Evolutionary conservation across 1,140 invertebrate genomes (phyloP).

Genomic region (Aradophagus sp.): DNA sequence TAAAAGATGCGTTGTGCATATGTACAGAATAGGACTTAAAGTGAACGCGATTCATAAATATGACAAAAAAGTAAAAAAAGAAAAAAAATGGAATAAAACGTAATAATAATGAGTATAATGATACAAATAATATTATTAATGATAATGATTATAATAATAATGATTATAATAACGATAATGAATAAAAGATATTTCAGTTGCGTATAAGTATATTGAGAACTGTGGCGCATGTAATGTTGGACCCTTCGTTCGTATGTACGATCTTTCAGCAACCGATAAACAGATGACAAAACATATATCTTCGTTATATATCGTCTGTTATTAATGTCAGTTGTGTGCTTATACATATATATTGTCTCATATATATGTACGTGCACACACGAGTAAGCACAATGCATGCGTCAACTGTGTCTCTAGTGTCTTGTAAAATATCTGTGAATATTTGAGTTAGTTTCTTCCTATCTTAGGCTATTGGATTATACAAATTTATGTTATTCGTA

Average conservation of each 20-base stretch:
- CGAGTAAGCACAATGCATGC: conserved; percentile 59
- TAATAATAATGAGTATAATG: too few relatives aligned
- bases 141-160: too few relatives aligned
- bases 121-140: too few relatives aligned
- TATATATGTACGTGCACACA: conserved; percentile 32
- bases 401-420: conserved; percentile 65
- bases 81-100: too few relatives aligned
- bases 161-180: conserved; percentile 30
- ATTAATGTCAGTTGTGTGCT: conserved; percentile 31
- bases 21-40: conserved; percentile 73
- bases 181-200: conserved; percentile 69
- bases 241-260: conserved; percentile 34
- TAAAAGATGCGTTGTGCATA: conserved; percentile 76
- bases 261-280: conserved; percentile 35
- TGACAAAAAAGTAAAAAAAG: too few relatives aligned
- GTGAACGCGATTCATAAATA: conserved; percentile 60
- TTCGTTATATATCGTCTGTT: conserved; percentile 39
- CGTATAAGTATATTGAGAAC: conserved; percentile 66
- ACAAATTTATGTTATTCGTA: conserved; percentile 74
- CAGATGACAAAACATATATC: conserved; percentile 30
- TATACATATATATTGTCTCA: conserved; percentile 14
- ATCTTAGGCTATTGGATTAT: conserved; percentile 73
- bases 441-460: conserved; percentile 76
- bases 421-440: conserved; percentile 77
- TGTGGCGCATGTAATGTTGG: conserved; percentile 62